Evolutionary conservation across 1,140 invertebrate genomes (phyloP), one percentile per base, ranked within the genome.

Genomic region (Conus betulinus): DNA sequence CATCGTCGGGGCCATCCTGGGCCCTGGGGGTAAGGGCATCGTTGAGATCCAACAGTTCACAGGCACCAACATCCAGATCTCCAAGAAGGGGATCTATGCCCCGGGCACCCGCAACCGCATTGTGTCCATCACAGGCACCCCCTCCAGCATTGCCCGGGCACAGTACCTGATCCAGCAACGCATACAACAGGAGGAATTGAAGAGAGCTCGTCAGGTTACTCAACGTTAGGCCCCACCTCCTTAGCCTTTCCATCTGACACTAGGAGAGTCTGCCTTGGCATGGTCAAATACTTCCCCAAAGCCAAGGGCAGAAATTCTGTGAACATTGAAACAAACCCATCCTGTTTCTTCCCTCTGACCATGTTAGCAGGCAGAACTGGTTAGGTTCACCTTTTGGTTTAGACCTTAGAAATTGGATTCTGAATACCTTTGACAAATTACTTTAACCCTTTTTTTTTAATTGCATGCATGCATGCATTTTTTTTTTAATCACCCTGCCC

Each of bases 41-140:
- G 97, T 99, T 93, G 98, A 99, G 96, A 98, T 99, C 96, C 98
- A 99, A 96, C 98, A 99, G 96, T 97, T 98, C 95, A 99, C 98
- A 95, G 98, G 98, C 95, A 98, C 98, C 94, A 99, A 98, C 96
- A 98, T 99, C 96, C 98, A 99, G 96, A 99, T 99, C 95, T 99
- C 98, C 92, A 99, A 99, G 97, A 99, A 99, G 96, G 98, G 98
- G 94, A 98, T 98, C 93, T 99, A 98, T 96, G 98, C 98, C 93
- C 98, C 98, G 91, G 98, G 98, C 95, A 99, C 98, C 89, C 97
- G 98, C 95, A 99, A 99, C 96, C 97, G 99, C 93, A 98, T 99
- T 96, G 99, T 99, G 90, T 98, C 98, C 95, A 99, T 99, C 95
- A 97, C 97, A 93, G 98, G 98, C 95, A 97, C 97, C 93, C 97